Evolutionary conservation across 2,797 vertebrate genomes (phyloP).

Genomic region (Esox lucius): DNA sequence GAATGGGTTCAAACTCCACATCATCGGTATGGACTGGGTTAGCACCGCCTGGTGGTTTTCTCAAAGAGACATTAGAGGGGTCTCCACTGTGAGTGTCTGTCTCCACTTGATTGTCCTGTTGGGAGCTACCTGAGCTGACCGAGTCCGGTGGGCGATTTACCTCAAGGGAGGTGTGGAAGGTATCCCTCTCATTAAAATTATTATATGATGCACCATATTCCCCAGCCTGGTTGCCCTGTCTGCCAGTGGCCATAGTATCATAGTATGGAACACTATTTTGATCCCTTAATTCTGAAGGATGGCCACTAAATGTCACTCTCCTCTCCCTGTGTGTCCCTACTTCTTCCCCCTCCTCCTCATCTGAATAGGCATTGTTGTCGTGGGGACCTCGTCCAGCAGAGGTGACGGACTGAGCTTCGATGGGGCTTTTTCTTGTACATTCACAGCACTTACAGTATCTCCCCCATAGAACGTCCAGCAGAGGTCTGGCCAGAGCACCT

Average conservation of each 20-base stretch:
- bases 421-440: constrained; percentile 44
- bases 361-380: constrained; percentile 77
- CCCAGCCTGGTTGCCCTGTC: constrained; percentile 33
- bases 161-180: neutral
- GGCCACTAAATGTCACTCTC: constrained; percentile 66
- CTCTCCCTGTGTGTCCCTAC: constrained; percentile 55
- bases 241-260: constrained; percentile 47
- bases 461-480: constrained; percentile 72
- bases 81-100: constrained; percentile 22
- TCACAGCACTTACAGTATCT: constrained; percentile 30
- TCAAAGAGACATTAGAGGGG: constrained; percentile 17
- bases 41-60: neutral
- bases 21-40: constrained; percentile 10
- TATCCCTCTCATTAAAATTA: neutral
- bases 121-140: constrained; percentile 27
- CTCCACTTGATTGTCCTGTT: constrained; percentile 21
- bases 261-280: constrained; percentile 60
- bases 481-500: constrained; percentile 83
- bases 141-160: constrained; percentile 30
- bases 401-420: constrained; percentile 21
- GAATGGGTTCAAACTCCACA: constrained; percentile 63
- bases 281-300: constrained; percentile 37
- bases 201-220: constrained; percentile 11
- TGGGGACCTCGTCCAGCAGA: constrained; percentile 57
- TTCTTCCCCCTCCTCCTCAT: constrained; percentile 42